Conservation (phyloP, 2,113 vertebrate genomes). For the Fulica atra region DNA sequence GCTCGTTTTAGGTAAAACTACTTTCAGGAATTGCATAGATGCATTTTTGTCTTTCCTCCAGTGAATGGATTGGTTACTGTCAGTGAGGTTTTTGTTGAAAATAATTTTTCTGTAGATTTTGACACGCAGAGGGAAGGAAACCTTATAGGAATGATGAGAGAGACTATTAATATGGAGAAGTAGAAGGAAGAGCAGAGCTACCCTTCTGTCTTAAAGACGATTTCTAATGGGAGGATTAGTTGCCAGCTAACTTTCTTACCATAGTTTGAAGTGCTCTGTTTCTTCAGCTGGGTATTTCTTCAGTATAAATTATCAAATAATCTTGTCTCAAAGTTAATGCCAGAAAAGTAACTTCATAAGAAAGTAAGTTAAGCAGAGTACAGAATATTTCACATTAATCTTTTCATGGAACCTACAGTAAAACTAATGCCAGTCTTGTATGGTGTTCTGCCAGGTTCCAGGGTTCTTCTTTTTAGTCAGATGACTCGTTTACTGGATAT, state of each 20-base stretch:
- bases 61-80: not conserved
- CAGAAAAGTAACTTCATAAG: not conserved
- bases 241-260: fast-evolving
- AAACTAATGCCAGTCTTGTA: not conserved
- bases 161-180: not conserved
- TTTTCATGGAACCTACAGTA: too few relatives aligned
- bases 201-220: not conserved
- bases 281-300: not conserved
- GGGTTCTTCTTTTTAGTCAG: conserved; percentile 89
- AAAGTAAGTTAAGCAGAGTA: not conserved
- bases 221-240: not conserved
- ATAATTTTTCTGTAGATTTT: not conserved
- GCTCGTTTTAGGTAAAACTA: fast-evolving
- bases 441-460: conserved; percentile 76
- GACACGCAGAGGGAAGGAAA: not conserved
- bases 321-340: not conserved
- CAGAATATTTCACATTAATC: not conserved
- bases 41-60: not conserved
- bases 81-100: not conserved
- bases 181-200: not conserved
- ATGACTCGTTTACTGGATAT: conserved; percentile 91
- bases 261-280: not conserved
- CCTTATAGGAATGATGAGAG: not conserved
- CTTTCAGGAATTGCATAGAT: not conserved
- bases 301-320: not conserved